Evolutionary conservation across 1,140 invertebrate genomes (phyloP), one percentile per base, ranked within the genome.

Genomic region (Trypoxylus dichotomus): DNA sequence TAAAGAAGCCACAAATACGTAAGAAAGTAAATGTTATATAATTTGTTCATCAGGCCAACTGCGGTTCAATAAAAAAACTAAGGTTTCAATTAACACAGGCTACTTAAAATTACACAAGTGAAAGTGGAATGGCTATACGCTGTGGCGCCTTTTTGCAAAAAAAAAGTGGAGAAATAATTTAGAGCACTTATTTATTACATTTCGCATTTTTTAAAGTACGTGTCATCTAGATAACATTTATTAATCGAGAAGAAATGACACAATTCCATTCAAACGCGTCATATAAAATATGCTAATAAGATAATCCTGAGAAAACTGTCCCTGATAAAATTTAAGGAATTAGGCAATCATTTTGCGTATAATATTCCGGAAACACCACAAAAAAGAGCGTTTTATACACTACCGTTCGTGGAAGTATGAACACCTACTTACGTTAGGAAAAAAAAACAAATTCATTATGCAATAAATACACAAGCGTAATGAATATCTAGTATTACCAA

Each of bases 91-190:
- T 63, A 63, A 7, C 19, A 63, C 60, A 63, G 60, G 60, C 13
- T 25, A 24, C 60, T 11, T 63, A 3, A 11, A 63, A 63, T 63
- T 63, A 63, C 24, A 27, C 21, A 63, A 63, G 60, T 63, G 60
- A 63, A 63, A 63, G 60, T 63, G 21, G 21, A 5, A 63, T 5
- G 10, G 25, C 13, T 63, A 24, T 27, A 63, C 19, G 5, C 19
- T 19, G n/a, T n/a, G 21, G 60, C 60, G 21, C 60, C 19, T 63
- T 63, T 63, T 63, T 63, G 60, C 19, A 63, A 63, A 63, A 63
- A 63, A 24, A 63, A 19, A 21, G 11, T 2, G 47, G 21, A 21
- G 21, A 19, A 58, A 15, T 25, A 27, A 63, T 21, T 11, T 27
- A 63, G 25, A 63, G 10, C 2, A 21, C 19, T 24, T 24, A 6